Evolutionary conservation across 1,140 invertebrate genomes (phyloP).

Genomic region (Palaemon carinicauda): DNA sequence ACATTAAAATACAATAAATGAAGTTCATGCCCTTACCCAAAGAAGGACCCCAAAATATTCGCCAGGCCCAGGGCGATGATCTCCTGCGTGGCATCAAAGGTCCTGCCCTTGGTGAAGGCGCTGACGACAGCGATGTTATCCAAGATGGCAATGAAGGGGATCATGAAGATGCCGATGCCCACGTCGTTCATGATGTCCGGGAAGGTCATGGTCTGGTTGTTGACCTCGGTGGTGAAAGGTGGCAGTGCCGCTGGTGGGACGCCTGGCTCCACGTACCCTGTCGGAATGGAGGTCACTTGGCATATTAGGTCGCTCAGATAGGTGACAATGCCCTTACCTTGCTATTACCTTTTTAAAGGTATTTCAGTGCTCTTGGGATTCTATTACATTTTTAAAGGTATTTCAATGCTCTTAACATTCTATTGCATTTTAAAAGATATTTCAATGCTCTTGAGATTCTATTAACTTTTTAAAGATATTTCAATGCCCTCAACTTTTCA

Average conservation of each 20-base stretch:
- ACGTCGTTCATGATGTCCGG: constrained; percentile 74
- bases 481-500: too few species aligned
- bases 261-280: constrained; percentile 57
- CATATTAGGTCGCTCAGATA: too few species aligned
- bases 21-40: constrained; percentile 70
- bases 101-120: constrained; percentile 70
- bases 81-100: constrained; percentile 85
- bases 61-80: constrained; percentile 82
- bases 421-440: too few species aligned
- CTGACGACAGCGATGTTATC: constrained; percentile 84
- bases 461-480: too few species aligned
- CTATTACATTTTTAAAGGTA: too few species aligned
- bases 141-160: constrained; percentile 80
- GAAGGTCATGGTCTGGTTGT: constrained; percentile 56
- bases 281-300: neutral
- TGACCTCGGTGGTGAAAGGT: constrained; percentile 32
- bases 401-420: too few species aligned
- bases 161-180: constrained; percentile 78
- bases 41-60: constrained; percentile 91
- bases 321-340: too few species aligned
- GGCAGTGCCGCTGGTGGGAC: constrained; percentile 41
- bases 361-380: too few species aligned
- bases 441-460: too few species aligned
- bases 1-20: too few species aligned
- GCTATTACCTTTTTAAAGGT: too few species aligned